These are phyloP conservation scores for Urophycis tenuis DNA, from an alignment of 2,797 vertebrate genomes.

Conservation along the genomic window DNA sequence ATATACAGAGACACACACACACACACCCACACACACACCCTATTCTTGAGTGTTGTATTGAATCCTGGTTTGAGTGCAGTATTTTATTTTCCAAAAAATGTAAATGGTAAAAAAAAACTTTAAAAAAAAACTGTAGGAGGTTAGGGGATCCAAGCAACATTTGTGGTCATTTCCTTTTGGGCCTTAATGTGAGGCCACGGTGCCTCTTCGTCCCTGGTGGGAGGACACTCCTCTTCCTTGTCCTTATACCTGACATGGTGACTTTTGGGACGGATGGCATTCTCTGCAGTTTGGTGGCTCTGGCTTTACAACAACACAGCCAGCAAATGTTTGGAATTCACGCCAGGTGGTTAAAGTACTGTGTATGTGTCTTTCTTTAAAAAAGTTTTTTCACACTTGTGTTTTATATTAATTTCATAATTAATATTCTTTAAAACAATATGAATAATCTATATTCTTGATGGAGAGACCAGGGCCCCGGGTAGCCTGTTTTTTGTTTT, in stretches of 20 bases:
- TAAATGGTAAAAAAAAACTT: conserved; percentile 5
- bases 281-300: conserved; percentile 19
- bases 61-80: conserved; percentile 50
- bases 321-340: conserved; percentile 26
- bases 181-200: conserved; percentile 28
- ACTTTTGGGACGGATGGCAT: conserved; percentile 11
- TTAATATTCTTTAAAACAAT: conserved; percentile 55
- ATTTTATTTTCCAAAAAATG: conserved; percentile 38
- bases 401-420: conserved; percentile 44
- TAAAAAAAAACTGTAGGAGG: conserved; percentile 14
- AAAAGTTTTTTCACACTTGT: conserved; percentile 45
- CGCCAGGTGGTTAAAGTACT: conserved; percentile 38
- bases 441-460: conserved; percentile 59
- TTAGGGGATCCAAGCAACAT: conserved; percentile 8
- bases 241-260: conserved; percentile 4
- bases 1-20: not conserved
- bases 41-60: conserved; percentile 11
- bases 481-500: conserved; percentile 17
- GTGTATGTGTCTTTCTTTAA: conserved; percentile 40
- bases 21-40: not conserved
- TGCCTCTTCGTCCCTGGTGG: conserved; percentile 16
- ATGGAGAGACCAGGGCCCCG: conserved; percentile 53
- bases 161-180: conserved; percentile 10
- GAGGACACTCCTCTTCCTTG: conserved; percentile 13
- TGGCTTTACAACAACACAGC: conserved; percentile 14